Base-by-base conservation (phyloP, 2,113 vertebrate species). In the Piaya cayana region DNA sequence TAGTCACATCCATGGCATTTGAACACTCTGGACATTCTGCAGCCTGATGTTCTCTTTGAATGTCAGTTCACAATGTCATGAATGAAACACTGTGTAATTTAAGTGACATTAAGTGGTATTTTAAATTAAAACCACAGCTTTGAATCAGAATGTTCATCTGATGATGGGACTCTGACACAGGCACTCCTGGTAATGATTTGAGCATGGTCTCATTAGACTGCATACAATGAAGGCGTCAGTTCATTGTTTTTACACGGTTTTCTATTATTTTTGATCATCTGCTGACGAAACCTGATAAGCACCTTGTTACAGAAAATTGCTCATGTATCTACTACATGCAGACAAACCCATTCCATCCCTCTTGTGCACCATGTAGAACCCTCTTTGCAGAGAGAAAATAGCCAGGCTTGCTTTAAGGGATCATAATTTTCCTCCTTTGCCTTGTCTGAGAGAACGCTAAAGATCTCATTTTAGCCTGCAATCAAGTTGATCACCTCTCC, bases 221-320 rank as follows among this genome's bases (percentile, higher is more conserved):
- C 43, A 32, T 19, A 56, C 63, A 86, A 89, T 45, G 60, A 82
- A 89, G 55, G 49, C 49, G 36, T 93, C 13, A 1, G 79, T 87
- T 56, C 58, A 42, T 45, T 95, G n/a, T 42, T 92, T 93, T 79
- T 83, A 71, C 69, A 0, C 53, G 11, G 7, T n/a, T 70, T 84
- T 64, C 69, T 91, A 5, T 68, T 86, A 47, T 91, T 71, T 64
- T 92, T 92, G 55, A 22, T 64, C 7, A 2, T 92, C 65, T 84
- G 34, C 83, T 93, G 82, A 68, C 86, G 52, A 83, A 91, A 82
- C 77, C 68, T 2, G 13, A 7, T 77, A 79, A 92, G 62, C 52
- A 88, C 64, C 80, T 89, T 65, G 50, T 85, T 89, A 65, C 22
- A 84, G 75, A 64, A 93, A 84, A 92, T 62, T 50, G 36, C 53